Percentiles rank a stretch among this genome's conserved stretches.
phyloP scores from a whole-genome alignment of 2,797 vertebrate species.

The Kryptopterus vitreolus region DNA sequence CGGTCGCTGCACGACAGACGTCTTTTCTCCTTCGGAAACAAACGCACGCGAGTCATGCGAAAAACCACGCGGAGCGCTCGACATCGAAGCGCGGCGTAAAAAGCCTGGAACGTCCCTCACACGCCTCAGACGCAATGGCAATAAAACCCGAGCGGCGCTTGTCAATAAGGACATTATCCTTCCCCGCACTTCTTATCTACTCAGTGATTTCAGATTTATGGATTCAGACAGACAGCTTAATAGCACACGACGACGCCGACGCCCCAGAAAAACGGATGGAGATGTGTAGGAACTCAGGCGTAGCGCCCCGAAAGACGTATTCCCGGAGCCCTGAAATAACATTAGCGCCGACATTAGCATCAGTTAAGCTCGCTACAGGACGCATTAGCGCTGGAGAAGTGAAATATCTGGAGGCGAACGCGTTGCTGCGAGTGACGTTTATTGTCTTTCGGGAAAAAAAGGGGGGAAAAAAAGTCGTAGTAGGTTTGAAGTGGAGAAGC shows the following conservation, averaged over 20 bases:
- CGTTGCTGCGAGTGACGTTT: conserved; percentile 32
- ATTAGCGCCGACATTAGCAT: conserved; percentile 48
- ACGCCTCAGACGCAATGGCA: conserved; percentile 22
- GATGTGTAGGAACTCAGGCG: conserved; percentile 52
- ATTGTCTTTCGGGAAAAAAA: conserved; percentile 29
- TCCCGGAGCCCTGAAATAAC: conserved; percentile 39
- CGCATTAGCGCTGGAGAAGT: conserved; percentile 36
- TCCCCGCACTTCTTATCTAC: conserved; percentile 41
- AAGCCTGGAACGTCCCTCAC: neutral
- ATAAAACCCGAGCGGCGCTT: conserved; percentile 28
- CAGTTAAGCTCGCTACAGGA: conserved; percentile 42
- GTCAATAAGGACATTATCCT: conserved; percentile 48
- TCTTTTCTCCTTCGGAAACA: neutral
- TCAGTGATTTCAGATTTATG: conserved; percentile 57
- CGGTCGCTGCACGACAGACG: neutral
- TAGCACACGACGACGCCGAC: conserved; percentile 54
- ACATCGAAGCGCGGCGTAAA: neutral
- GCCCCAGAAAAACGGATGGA: conserved; percentile 45
- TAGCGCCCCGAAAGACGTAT: conserved; percentile 47
- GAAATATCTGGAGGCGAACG: conserved; percentile 44
- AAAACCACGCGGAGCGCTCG: neutral
- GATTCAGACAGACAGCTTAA: conserved; percentile 47
- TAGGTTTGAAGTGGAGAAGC: conserved; percentile 12
- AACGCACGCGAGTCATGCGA: neutral
- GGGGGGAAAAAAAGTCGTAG: conserved; percentile 28